Percentiles rank a stretch among this genome's conserved stretches.
These are phyloP conservation scores for Orestias chungarensis DNA, from an alignment of 2,797 vertebrate genomes.

Conservation along the genomic window DNA sequence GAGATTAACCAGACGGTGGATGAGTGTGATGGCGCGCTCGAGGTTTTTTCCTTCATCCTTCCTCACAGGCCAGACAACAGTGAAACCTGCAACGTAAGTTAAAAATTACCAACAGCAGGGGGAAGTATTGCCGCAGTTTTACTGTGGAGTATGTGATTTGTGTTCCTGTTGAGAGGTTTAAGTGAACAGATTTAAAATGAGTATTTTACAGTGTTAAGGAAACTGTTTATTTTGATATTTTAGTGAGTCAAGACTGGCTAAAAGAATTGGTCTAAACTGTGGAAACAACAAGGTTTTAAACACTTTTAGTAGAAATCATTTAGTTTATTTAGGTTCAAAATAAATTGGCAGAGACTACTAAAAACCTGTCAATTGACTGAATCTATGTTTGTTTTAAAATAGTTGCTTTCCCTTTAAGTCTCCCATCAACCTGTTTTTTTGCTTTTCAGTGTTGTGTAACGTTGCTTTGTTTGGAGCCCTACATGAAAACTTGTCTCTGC, in stretches of 20 bases:
- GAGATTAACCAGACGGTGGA: constrained; percentile 87
- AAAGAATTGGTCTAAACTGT: not conserved
- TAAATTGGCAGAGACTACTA: not conserved
- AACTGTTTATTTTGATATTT: not conserved
- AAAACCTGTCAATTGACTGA: not conserved
- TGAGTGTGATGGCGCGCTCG: constrained; percentile 86
- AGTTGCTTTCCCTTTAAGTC: not conserved
- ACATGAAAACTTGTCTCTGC: not conserved
- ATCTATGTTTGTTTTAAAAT: not conserved
- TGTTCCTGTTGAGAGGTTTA: not conserved
- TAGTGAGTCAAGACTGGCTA: not conserved
- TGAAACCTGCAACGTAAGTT: constrained; percentile 92
- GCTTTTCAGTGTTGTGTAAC: not conserved
- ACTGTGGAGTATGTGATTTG: not conserved
- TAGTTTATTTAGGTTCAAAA: not conserved
- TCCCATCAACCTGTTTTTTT: not conserved
- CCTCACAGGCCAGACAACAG: constrained; percentile 88
- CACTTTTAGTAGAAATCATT: not conserved
- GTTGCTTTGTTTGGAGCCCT: not conserved
- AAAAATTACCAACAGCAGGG: constrained; percentile 1
- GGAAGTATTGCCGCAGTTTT: not conserved
- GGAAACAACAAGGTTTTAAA: not conserved
- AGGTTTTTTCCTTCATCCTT: constrained; percentile 86
- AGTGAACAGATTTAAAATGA: not conserved
- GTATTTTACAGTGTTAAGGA: not conserved